Evolutionary conservation across 2,113 vertebrate genomes (phyloP).

Genomic region (Pantherophis guttatus): DNA sequence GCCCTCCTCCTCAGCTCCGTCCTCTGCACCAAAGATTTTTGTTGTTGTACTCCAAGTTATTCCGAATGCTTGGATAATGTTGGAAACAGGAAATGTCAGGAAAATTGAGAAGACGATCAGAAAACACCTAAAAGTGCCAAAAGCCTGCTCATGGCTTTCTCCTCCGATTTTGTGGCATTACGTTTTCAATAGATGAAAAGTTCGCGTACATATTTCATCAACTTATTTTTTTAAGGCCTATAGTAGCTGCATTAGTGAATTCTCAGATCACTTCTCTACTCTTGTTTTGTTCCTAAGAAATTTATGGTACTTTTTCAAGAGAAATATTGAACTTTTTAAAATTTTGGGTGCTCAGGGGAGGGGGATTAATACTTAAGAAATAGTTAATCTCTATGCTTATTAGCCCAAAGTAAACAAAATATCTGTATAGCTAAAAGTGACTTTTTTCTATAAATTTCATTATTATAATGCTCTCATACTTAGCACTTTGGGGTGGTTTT

Average conservation of each 20-base stretch:
- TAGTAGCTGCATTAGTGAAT: conserved; percentile 50
- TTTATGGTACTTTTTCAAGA: conserved; percentile 75
- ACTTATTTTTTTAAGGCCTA: conserved; percentile 16
- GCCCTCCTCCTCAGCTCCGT: background rate
- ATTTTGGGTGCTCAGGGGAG: background rate
- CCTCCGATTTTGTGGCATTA: conserved; percentile 33
- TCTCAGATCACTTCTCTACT: conserved; percentile 51
- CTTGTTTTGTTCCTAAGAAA: conserved; percentile 45
- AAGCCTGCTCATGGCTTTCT: conserved; percentile 26
- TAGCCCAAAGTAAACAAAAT: conserved; percentile 59
- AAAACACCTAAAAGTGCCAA: conserved; percentile 27
- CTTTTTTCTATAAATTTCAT: conserved; percentile 62
- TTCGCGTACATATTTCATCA: background rate
- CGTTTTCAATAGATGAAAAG: conserved; percentile 31
- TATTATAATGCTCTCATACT: conserved; percentile 43
- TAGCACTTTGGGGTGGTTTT: conserved; percentile 75
- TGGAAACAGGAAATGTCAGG: conserved; percentile 54
- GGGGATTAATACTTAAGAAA: conserved; percentile 49
- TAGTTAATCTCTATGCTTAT: conserved; percentile 57
- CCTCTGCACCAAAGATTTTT: background rate
- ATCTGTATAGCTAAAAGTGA: conserved; percentile 49
- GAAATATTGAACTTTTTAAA: conserved; percentile 62
- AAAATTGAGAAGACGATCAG: conserved; percentile 35
- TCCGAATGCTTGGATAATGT: conserved; percentile 32
- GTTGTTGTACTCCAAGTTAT: background rate